phyloP scores from a whole-genome alignment of 1,140 invertebrate genomes.

The Forficula auricularia region DNA sequence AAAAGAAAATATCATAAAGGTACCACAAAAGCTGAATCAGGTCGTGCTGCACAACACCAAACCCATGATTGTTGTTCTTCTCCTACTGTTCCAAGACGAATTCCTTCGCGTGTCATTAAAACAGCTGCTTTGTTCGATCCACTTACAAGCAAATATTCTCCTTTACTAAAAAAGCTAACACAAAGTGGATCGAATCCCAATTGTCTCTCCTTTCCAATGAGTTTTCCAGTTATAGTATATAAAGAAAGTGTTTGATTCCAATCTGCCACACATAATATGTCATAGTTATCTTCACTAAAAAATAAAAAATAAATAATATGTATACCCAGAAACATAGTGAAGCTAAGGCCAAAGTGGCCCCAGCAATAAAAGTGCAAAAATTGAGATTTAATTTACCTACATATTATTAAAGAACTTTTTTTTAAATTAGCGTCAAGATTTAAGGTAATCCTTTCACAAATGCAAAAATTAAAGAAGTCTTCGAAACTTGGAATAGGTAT shows the following conservation, averaged over 20 bases:
- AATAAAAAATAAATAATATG: conserved; percentile 11
- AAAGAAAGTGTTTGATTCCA: conserved; percentile 87
- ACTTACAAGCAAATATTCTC: conserved; percentile 68
- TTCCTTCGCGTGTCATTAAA: conserved; percentile 72
- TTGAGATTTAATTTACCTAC: too few relatives aligned
- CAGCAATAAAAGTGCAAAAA: too few relatives aligned
- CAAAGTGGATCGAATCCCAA: conserved; percentile 68
- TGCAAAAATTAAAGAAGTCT: too few relatives aligned
- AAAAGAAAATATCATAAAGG: too few relatives aligned
- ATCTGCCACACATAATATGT: conserved; percentile 77
- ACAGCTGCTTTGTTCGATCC: conserved; percentile 63
- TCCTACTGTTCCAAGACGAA: conserved; percentile 52
- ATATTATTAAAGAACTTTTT: too few relatives aligned
- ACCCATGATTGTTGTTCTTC: conserved; percentile 67
- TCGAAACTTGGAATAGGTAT: too few relatives aligned
- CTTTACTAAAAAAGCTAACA: conserved; percentile 56
- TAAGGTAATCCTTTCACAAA: too few relatives aligned
- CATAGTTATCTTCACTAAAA: conserved; percentile 39
- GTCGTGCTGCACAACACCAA: conserved; percentile 64
- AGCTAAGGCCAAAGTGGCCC: too few relatives aligned
- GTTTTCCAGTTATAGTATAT: conserved; percentile 72
- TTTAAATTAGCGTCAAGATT: too few relatives aligned
- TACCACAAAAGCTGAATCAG: conserved; percentile 53
- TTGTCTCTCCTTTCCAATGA: conserved; percentile 27
- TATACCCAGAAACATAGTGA: too few relatives aligned